Percentiles rank a stretch among this genome's conserved stretches.
Evolutionary conservation across 2,888 invertebrate species (phyloP).

Genomic region (Pemphredon lugubris): DNA sequence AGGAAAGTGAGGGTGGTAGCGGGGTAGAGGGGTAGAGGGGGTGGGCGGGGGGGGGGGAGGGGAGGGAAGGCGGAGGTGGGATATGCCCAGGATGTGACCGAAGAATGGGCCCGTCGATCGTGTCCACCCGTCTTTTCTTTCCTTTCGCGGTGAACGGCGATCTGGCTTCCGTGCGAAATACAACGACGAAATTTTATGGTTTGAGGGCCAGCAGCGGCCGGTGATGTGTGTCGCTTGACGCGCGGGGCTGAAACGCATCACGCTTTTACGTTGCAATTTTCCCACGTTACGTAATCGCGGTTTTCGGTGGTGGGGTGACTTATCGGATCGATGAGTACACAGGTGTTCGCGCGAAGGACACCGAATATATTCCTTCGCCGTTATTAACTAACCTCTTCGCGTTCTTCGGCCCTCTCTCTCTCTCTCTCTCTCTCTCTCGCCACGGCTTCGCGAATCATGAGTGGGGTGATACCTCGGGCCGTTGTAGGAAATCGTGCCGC

Average conservation of each 20-base stretch:
- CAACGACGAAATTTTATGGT: constrained; percentile 62
- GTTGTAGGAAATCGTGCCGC: no score
- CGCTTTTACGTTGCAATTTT: constrained; percentile 10
- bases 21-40: constrained; percentile 20
- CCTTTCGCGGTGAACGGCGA: constrained; percentile 36
- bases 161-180: constrained; percentile 67
- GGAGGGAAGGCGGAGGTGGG: constrained; percentile 50
- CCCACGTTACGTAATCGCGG: no score
- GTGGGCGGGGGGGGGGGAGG: constrained; percentile 48
- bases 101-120: constrained; percentile 70
- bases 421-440: no score
- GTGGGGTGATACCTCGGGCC: no score
- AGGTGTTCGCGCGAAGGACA: no score
- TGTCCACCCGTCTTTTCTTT: constrained; percentile 48
- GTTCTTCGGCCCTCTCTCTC: no score
- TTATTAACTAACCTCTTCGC: no score
- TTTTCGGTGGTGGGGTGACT: no score
- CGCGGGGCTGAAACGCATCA: constrained; percentile 1
- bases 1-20: constrained; percentile 50
- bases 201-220: constrained; percentile 10
- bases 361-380: no score
- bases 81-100: constrained; percentile 72
- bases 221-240: constrained; percentile 11
- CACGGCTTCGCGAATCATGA: no score
- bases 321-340: no score